These are phyloP conservation scores for Drosophila helvetica DNA, from an alignment of 2,888 invertebrate species.

Conservation along the genomic window DNA sequence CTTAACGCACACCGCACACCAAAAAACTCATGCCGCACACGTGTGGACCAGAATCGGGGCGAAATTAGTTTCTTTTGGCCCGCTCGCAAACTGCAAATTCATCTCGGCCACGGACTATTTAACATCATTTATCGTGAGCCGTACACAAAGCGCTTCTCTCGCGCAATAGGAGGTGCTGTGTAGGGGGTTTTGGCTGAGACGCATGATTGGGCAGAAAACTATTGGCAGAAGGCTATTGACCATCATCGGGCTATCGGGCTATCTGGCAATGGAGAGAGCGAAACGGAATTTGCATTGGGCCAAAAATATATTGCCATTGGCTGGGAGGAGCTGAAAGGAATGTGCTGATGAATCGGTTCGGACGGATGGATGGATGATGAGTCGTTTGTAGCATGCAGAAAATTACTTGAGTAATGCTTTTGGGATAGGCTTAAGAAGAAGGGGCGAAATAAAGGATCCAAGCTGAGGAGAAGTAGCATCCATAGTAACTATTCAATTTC, in stretches of 20 bases:
- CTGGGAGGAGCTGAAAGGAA: slow-evolving; percentile 11
- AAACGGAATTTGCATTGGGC: slow-evolving; percentile 10
- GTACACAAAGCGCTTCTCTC: slow-evolving; percentile 27
- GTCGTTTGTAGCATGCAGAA: slow-evolving; percentile 37
- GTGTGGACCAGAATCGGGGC: slow-evolving; percentile 21
- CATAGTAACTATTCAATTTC: not conserved
- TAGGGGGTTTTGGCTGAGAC: slow-evolving; percentile 18
- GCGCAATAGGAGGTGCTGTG: not conserved
- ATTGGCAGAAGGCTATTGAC: slow-evolving; percentile 39
- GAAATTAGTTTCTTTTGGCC: slow-evolving; percentile 20
- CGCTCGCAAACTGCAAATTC: slow-evolving; percentile 39
- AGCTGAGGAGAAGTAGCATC: not conserved
- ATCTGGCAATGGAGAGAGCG: not conserved
- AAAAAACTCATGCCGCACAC: slow-evolving; percentile 25
- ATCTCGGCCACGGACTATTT: slow-evolving; percentile 64
- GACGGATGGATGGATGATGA: slow-evolving; percentile 24
- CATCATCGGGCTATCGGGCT: not conserved
- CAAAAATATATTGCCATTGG: not conserved
- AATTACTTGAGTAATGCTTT: not conserved
- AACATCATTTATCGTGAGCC: slow-evolving; percentile 66
- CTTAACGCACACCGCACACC: no score
- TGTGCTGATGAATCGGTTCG: slow-evolving; percentile 40
- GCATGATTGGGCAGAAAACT: slow-evolving; percentile 48
- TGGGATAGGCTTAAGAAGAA: not conserved
- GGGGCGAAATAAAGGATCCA: not conserved